phyloP scores from a whole-genome alignment of 1,140 invertebrate genomes.

The Saxidomus purpurata region DNA sequence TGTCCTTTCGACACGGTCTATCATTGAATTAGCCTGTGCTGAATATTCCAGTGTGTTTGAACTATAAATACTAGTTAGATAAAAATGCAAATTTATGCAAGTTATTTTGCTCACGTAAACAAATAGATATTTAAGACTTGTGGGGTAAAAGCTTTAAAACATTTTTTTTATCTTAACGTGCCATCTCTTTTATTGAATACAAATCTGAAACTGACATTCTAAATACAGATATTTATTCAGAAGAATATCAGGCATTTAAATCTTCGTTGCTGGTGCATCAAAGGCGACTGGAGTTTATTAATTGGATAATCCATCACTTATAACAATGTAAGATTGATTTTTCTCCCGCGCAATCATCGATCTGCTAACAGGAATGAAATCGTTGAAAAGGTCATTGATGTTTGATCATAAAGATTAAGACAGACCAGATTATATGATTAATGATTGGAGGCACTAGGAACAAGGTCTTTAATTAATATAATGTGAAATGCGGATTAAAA shows the following conservation, averaged over 20 bases:
- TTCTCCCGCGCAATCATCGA: not conserved
- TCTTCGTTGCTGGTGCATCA: not conserved
- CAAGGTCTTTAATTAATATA: not conserved
- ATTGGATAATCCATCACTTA: not conserved
- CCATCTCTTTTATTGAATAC: not conserved
- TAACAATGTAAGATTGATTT: slow-evolving; percentile 14
- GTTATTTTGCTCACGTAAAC: not conserved
- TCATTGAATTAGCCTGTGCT: too few species aligned
- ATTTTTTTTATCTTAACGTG: not conserved
- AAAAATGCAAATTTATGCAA: too few species aligned
- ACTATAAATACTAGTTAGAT: too few species aligned
- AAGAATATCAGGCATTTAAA: not conserved
- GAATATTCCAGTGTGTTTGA: too few species aligned
- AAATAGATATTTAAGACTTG: not conserved
- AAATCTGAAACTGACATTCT: not conserved
- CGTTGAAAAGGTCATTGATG: slow-evolving; percentile 13
- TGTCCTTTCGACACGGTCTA: too few species aligned
- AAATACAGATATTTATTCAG: not conserved
- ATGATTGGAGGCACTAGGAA: not conserved
- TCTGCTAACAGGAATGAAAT: not conserved
- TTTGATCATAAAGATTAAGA: not conserved
- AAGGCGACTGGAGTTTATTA: not conserved
- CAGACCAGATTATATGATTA: slow-evolving; percentile 4
- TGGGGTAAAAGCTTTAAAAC: not conserved
- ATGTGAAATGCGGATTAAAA: not conserved